Conservation (phyloP, 2,113 vertebrate genomes). For the Hyaena hyaena region DNA sequence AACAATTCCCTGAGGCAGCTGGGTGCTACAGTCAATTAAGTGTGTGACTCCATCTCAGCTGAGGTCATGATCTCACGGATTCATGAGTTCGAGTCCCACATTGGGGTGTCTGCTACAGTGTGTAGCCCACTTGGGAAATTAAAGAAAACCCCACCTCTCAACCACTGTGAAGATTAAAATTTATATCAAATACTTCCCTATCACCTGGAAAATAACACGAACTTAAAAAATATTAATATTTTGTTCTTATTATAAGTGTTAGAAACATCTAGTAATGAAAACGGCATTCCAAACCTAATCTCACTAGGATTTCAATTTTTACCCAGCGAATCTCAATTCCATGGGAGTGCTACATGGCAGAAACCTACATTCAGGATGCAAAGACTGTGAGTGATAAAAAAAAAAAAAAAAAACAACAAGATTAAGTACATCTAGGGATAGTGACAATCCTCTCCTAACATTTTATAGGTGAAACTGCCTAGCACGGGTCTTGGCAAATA, state of each 20-base stretch:
- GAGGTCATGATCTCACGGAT: no score
- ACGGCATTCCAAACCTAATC: neutral
- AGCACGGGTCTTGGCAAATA: neutral
- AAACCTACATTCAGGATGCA: neutral
- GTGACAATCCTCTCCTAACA: neutral
- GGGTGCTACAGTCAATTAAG: no score
- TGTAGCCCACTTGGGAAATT: no score
- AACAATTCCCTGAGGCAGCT: no score
- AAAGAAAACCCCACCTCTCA: neutral
- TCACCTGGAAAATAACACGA: neutral
- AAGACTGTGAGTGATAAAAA: neutral
- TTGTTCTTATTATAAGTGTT: neutral
- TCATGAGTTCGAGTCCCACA: no score
- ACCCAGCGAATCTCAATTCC: neutral
- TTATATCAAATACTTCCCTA: neutral
- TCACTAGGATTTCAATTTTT: neutral
- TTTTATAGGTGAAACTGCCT: neutral
- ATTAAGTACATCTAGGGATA: neutral
- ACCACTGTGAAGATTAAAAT: neutral
- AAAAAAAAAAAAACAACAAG: neutral
- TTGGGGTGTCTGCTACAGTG: no score
- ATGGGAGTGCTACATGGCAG: neutral
- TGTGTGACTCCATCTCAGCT: no score
- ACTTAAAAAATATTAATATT: neutral
- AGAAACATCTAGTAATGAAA: conserved; percentile 8